Evolutionary conservation across 1,140 invertebrate genomes (phyloP), one percentile per base, ranked within the genome.

Genomic region (Saccostrea cuccullata): DNA sequence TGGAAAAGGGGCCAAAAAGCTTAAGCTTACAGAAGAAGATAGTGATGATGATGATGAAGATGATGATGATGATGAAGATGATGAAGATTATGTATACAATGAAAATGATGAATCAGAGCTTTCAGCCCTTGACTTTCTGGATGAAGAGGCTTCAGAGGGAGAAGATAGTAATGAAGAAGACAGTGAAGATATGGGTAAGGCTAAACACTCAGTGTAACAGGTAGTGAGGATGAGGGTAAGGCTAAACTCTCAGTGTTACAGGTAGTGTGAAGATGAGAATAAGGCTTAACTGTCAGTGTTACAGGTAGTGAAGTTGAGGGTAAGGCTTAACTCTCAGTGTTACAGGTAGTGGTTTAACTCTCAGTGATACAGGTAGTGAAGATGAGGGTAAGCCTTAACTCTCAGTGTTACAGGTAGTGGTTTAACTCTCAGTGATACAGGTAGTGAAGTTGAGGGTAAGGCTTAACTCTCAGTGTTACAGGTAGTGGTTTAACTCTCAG

Each of bases 1-100:
- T 94, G 95, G n/a, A 95, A 96, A 60, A 95, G 95, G 20, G 95
- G 95, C 88, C 13, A 90, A 90, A 70, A 85, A 90, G 83, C 55
- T 85, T 13, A 70, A 84, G 58, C 89, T 90, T 40, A 58, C 85
- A 64, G 17, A 60, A 20, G 4, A 26, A 13, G 67, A 86, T 82
- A 82, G 89, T 56, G 95, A 95, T 9, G 95, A 96, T 83, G 90
- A 91, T 73, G 89, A 86, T 70, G 85, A 90, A 47, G 95, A 95
- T 8, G 95, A 96, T 83, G 90, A 91, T 67, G 90, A 92, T 70
- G 91, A 91, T 58, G 86, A 90, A 67, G 91, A 93, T 30, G 90
- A 92, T n/a, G 91, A 92, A 82, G 90, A 88, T 73, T 87, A 90
- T 70, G 87, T 82, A 2, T 90, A 91, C 55, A 26, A 40, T 82